Evolutionary conservation across 1,140 invertebrate species (phyloP).

Genomic region (Pachypsylla venusta): DNA sequence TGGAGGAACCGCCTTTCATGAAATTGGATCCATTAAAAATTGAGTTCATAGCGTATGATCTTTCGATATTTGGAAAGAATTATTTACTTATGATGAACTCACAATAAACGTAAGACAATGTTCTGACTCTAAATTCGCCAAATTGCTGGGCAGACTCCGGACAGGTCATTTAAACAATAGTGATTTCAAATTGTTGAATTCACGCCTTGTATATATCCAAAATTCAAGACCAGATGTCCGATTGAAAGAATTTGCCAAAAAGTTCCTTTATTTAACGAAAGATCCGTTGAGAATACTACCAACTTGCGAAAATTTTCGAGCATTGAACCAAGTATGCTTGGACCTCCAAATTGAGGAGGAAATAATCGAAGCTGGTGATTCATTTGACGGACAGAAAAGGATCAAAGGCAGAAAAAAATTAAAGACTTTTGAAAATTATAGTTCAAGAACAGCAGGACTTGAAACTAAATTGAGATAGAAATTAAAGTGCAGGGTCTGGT

Average conservation of each 20-base stretch:
- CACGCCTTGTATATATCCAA: not conserved
- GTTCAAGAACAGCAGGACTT: constrained; percentile 22
- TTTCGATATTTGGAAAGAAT: not conserved
- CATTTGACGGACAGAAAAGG: not conserved
- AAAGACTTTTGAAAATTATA: constrained; percentile 16
- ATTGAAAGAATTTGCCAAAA: constrained; percentile 6
- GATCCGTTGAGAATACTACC: not conserved
- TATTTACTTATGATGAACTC: not conserved
- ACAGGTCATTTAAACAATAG: not conserved
- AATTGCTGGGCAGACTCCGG: not conserved
- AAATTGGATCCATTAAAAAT: not conserved
- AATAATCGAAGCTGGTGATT: constrained; percentile 5
- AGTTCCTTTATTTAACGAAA: not conserved
- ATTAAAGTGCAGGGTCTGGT: constrained; percentile 26
- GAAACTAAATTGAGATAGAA: constrained; percentile 23
- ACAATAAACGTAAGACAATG: not conserved
- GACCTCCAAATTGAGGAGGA: constrained; percentile 1
- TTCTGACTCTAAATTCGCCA: not conserved
- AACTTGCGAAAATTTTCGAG: no score
- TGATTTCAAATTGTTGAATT: not conserved
- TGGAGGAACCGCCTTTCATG: constrained; percentile 14
- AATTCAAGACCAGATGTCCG: not conserved
- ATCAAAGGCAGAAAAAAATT: constrained; percentile 20
- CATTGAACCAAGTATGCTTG: no score
- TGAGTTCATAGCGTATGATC: not conserved